phyloP scores from a whole-genome alignment of 2,888 invertebrate genomes.

The Pandemis corylana region DNA sequence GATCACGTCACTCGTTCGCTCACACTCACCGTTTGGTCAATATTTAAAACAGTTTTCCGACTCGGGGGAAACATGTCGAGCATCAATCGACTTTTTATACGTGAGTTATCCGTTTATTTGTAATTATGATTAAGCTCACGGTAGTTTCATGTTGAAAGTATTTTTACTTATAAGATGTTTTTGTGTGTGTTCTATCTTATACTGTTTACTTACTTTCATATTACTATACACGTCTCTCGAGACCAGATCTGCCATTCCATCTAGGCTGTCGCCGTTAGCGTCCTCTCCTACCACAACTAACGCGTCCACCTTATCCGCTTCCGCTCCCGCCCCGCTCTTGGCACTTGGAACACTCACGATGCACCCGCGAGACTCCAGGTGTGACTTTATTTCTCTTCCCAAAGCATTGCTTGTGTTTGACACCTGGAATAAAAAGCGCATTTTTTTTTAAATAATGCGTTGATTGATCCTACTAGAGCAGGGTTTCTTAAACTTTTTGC shows the following conservation, averaged over 20 bases:
- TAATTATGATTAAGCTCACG: too few relatives aligned
- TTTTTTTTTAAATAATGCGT: background rate
- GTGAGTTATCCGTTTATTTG: too few relatives aligned
- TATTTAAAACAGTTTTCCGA: too few relatives aligned
- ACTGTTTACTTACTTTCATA: slow-evolving; percentile 62
- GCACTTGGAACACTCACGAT: slow-evolving; percentile 55
- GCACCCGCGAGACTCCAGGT: slow-evolving; percentile 64
- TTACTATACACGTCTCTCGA: slow-evolving; percentile 71
- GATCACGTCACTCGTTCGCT: too few relatives aligned
- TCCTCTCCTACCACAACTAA: slow-evolving; percentile 71
- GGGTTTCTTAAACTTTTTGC: too few relatives aligned
- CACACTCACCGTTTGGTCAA: too few relatives aligned
- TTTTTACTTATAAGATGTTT: too few relatives aligned
- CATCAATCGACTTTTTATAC: too few relatives aligned
- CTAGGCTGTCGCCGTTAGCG: slow-evolving; percentile 56
- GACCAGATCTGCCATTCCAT: slow-evolving; percentile 64
- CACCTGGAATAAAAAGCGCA: slow-evolving; percentile 58
- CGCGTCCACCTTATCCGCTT: slow-evolving; percentile 59
- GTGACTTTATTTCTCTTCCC: slow-evolving; percentile 64
- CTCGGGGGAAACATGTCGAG: too few relatives aligned
- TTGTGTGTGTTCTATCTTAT: too few relatives aligned
- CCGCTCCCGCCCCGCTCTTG: slow-evolving; percentile 47
- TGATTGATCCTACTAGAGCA: too few relatives aligned
- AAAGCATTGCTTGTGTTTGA: slow-evolving; percentile 65
- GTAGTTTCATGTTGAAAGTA: too few relatives aligned